Evolutionary conservation across 2,797 vertebrate genomes (phyloP).

Genomic region (Lepilemur ruficaudatus): DNA sequence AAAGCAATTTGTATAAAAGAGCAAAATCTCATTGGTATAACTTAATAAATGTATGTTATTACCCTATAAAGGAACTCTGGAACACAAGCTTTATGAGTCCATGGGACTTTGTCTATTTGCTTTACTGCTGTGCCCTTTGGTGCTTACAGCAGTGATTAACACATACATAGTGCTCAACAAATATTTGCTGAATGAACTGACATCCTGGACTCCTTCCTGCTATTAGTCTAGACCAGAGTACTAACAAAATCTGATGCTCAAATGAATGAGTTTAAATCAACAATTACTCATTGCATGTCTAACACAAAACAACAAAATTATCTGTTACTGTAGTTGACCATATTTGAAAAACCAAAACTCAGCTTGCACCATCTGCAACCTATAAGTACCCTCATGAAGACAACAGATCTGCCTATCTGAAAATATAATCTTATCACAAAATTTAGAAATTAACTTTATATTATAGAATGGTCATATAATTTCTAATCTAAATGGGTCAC

Average conservation of each 20-base stretch:
- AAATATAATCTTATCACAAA: not conserved
- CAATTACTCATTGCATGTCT: not conserved
- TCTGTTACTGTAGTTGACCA: not conserved
- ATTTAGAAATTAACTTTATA: not conserved
- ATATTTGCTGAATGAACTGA: not conserved
- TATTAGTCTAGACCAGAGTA: not conserved
- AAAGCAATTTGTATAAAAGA: not conserved
- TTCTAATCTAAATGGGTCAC: not conserved
- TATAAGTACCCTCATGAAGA: not conserved
- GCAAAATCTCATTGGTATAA: slow-evolving; percentile 9
- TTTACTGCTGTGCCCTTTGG: not conserved
- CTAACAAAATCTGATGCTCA: not conserved
- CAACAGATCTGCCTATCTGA: not conserved
- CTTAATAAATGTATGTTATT: not conserved
- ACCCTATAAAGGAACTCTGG: not conserved
- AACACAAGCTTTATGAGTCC: not conserved
- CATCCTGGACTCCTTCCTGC: not conserved
- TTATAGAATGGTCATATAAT: not conserved
- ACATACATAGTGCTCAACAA: not conserved
- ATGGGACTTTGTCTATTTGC: not conserved
- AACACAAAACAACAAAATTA: slow-evolving; percentile 2
- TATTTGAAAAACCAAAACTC: slow-evolving; percentile 26
- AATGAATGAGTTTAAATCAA: not conserved
- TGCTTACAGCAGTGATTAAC: not conserved
- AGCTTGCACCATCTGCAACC: not conserved